Base-by-base conservation (phyloP, 2,113 vertebrate species). In the Sterrhoptilus dennistouni region DNA sequence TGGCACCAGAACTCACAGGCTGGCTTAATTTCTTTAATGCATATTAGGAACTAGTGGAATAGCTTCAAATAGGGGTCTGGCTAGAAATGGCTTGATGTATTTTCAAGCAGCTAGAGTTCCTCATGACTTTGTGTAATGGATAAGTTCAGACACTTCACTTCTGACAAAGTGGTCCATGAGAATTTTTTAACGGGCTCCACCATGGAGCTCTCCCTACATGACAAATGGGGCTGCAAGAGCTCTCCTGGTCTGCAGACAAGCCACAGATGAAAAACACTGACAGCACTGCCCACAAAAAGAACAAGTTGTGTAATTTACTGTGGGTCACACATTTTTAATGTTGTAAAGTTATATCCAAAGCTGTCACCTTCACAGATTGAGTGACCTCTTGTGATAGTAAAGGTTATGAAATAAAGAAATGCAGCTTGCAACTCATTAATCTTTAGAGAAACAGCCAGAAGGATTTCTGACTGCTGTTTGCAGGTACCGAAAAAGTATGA, bases 361-460 rank as follows among this genome's bases (percentile, higher is more conserved):
- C 76, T 94, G 88, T 88, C 95, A 97, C 59, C 68, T 77, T 70
- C 93, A 40, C 45, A 75, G 83, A 93, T 40, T 83, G 88, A 93
- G 49, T 84, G 87, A 85, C 74, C 74, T 84, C 81, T 40, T 85
- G 70, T 3, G 15, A 93, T 72, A 66, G 79, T 44, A 89, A 66
- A 95, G 72, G 86, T 93, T 94, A 85, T 66, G 68, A 84, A 94
- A 94, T 74, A 95, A 91, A 80, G 63, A 83, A 92, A 88, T 36
- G 18, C 50, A 80, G 71, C 44, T 68, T 82, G 54, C 52, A 89
- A 53, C 35, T 85, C 85, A 91, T 76, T 84, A 84, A 82, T 94
- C 87, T 96, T 78, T 33, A 87, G 56, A 78, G 59, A 83, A 94
- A 94, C 1, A 8, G 59, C 36, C 59, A 54, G 54, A 69, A 77